Evolutionary conservation across 2,888 invertebrate genomes (phyloP).

Genomic region (Notocelia uddmanniana): DNA sequence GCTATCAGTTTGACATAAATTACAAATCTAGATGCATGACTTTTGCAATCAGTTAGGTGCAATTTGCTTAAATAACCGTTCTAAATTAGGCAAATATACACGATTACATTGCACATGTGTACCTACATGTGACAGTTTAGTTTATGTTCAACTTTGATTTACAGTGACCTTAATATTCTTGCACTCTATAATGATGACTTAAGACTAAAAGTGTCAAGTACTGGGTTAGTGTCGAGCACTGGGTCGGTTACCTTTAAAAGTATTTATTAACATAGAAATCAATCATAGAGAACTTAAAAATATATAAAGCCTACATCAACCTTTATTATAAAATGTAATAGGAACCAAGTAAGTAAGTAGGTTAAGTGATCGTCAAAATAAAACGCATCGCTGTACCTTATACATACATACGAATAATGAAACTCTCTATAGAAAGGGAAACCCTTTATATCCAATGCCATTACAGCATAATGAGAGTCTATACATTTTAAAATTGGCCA

Average conservation of each 20-base stretch:
- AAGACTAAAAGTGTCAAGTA: too few relatives aligned
- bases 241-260: too few relatives aligned
- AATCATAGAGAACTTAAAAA: too few relatives aligned
- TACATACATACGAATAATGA: not conserved
- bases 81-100: conserved; percentile 4
- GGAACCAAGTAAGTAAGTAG: too few relatives aligned
- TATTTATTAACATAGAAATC: too few relatives aligned
- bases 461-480: conserved; percentile 7
- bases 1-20: conserved; percentile 21
- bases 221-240: too few relatives aligned
- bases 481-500: conserved; percentile 18
- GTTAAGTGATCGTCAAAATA: not conserved
- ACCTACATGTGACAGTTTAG: not conserved
- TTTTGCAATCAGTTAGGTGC: conserved; percentile 27
- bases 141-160: too few relatives aligned
- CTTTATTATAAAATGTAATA: too few relatives aligned
- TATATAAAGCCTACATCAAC: too few relatives aligned
- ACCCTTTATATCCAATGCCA: not conserved
- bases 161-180: too few relatives aligned
- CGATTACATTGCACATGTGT: conserved; percentile 2
- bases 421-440: conserved; percentile 4
- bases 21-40: conserved; percentile 21
- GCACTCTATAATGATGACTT: too few relatives aligned
- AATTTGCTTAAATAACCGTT: conserved; percentile 16
- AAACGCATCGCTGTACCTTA: not conserved